Evolutionary conservation across 2,888 invertebrate genomes (phyloP).

Genomic region (Apodemia hepburni): DNA sequence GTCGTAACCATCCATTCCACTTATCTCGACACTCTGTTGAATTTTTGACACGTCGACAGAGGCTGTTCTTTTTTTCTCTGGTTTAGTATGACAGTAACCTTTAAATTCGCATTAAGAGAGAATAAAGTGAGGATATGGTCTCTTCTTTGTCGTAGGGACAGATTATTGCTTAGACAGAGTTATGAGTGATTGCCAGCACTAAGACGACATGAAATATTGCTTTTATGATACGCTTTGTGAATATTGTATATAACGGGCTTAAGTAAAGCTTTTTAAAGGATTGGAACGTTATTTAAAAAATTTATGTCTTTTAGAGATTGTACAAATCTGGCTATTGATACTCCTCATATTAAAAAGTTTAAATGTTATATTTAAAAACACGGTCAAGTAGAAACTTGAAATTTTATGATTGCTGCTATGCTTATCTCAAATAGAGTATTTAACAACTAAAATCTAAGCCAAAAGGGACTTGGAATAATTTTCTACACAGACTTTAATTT

Average conservation of each 20-base stretch:
- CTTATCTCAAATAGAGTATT: too few relatives aligned
- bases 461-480: too few relatives aligned
- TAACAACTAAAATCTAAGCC: too few relatives aligned
- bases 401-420: too few relatives aligned
- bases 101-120: slow-evolving; percentile 64
- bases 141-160: slow-evolving; percentile 40
- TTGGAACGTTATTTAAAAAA: background rate
- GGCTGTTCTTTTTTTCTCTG: slow-evolving; percentile 65
- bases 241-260: background rate
- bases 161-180: slow-evolving; percentile 32
- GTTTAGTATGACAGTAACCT: slow-evolving; percentile 64
- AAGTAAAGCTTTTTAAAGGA: background rate
- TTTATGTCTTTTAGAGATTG: background rate
- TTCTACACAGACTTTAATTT: too few relatives aligned
- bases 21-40: slow-evolving; percentile 73
- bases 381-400: too few relatives aligned
- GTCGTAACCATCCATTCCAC: slow-evolving; percentile 74
- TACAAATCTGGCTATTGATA: too few relatives aligned
- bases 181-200: slow-evolving; percentile 38
- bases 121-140: slow-evolving; percentile 38
- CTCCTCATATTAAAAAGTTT: too few relatives aligned
- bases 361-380: too few relatives aligned
- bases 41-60: slow-evolving; percentile 73
- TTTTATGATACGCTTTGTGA: slow-evolving; percentile 16
- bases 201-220: slow-evolving; percentile 34